Evolutionary conservation across 2,797 vertebrate species (phyloP), one percentile per base, ranked within the genome.

Genomic region (Oreortyx pictus): DNA sequence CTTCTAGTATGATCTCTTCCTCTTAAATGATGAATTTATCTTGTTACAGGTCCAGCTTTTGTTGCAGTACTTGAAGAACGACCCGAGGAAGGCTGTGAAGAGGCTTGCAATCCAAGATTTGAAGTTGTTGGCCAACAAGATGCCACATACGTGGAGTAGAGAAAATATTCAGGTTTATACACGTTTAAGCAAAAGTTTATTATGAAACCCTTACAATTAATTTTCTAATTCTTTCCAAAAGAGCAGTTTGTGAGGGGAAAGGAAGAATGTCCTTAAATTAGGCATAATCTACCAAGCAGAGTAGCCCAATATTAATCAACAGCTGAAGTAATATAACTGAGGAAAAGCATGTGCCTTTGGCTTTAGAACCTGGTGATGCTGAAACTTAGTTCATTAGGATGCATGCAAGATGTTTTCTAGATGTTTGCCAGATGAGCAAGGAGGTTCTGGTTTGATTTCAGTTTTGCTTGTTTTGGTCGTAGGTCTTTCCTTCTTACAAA

Each of bases 71-170:
- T 97, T 99, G 92, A 99, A 98, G 96, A 99, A 98, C 33, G 99
- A 99, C 89, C 99, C 99, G 9, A 98, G 99, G 86, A 99, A 98
- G 97, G 99, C 99, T 6, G 98, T 99, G 59, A 99, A 99, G 96
- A 98, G 98, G 81, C 98, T 99, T 39, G 97, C 98, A 57, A 97
- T 98, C 88, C 98, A 99, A 89, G 99, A 99, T 95, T 96, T 99
- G 64, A 99, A 99, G 88, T 96, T 99, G 43, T 95, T 99, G 95
- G 99, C 99, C 71, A 99, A 98, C 95, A 99, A 99, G 97, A 99
- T 99, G 43, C 99, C 99, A 56, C 99, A 99, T 94, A 98, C 99
- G 6, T 99, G 99, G 99, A 99, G 96, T 92, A 98, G 97, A 97
- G 98, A 99, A 92, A 99, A 99, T 94, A 99, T 99, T 92, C 99